These are phyloP conservation scores for Heliconius erato DNA, from an alignment of 2,888 invertebrate genomes.

Conservation along the genomic window DNA sequence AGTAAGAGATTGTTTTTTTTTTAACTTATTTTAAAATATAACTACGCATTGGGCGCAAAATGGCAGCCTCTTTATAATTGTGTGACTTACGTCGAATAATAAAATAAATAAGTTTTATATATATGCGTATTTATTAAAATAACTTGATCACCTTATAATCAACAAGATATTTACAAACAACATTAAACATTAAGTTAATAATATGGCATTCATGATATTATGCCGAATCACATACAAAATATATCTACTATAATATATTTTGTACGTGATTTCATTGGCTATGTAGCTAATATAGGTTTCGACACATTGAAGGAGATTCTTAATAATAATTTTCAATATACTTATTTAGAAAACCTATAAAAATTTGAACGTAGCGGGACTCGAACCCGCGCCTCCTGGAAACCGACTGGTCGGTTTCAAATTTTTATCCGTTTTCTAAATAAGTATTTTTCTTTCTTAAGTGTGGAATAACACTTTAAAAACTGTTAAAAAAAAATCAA, in stretches of 20 bases:
- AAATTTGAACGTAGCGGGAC: no score
- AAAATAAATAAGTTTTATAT: not conserved
- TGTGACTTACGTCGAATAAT: not conserved
- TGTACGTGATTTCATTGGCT: not conserved
- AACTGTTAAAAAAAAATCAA: no score
- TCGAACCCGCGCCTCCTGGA: no score
- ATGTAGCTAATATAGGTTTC: not conserved
- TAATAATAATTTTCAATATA: not conserved
- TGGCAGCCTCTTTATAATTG: not conserved
- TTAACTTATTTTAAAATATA: not conserved
- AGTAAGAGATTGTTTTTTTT: not conserved
- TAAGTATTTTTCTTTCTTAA: no score
- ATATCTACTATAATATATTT: not conserved
- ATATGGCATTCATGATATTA: not conserved
- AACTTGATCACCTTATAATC: slow-evolving; percentile 9
- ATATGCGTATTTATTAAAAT: slow-evolving; percentile 18
- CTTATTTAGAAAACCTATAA: no score
- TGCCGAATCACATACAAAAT: not conserved
- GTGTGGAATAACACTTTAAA: no score
- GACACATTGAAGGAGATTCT: slow-evolving; percentile 10
- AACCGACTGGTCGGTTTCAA: no score
- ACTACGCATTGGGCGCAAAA: not conserved
- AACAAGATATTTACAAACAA: slow-evolving; percentile 19
- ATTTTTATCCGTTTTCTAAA: no score
- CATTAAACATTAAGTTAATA: slow-evolving; percentile 3